These are phyloP conservation scores for Mystacornis crossleyi DNA, from an alignment of 2,113 vertebrate species.

Conservation along the genomic window DNA sequence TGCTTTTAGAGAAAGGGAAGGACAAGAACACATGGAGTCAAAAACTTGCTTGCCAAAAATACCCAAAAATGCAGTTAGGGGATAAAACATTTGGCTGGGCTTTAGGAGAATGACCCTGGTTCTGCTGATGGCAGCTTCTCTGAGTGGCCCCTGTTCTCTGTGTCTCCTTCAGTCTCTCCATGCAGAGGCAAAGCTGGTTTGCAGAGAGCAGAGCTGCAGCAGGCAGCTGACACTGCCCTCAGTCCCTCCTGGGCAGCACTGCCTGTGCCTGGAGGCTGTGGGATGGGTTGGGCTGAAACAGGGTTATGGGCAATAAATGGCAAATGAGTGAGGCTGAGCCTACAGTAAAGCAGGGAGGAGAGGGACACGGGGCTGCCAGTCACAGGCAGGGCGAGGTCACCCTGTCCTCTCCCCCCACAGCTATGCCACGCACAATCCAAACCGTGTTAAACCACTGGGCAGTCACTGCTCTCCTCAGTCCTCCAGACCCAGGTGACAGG, in stretches of 20 bases:
- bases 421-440: background rate
- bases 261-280: background rate
- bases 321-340: background rate
- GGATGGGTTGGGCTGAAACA: background rate
- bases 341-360: background rate
- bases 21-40: background rate
- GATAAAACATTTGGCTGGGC: background rate
- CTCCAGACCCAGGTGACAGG: background rate
- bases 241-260: background rate
- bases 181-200: background rate
- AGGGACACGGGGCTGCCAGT: rapidly evolving
- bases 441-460: rapidly evolving
- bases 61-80: background rate
- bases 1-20: background rate
- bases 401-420: background rate
- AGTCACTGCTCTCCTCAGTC: background rate
- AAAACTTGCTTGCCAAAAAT: background rate
- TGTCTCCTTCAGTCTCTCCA: rapidly evolving
- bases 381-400: background rate
- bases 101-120: background rate
- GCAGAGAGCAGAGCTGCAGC: background rate
- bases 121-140: background rate
- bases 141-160: background rate
- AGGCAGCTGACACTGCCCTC: background rate
- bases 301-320: rapidly evolving